A percentile compares a stretch with the other conserved stretches of the same genome.
These are phyloP conservation scores for Erebia epiphron DNA, from an alignment of 2,888 invertebrate species.

Conservation along the genomic window DNA sequence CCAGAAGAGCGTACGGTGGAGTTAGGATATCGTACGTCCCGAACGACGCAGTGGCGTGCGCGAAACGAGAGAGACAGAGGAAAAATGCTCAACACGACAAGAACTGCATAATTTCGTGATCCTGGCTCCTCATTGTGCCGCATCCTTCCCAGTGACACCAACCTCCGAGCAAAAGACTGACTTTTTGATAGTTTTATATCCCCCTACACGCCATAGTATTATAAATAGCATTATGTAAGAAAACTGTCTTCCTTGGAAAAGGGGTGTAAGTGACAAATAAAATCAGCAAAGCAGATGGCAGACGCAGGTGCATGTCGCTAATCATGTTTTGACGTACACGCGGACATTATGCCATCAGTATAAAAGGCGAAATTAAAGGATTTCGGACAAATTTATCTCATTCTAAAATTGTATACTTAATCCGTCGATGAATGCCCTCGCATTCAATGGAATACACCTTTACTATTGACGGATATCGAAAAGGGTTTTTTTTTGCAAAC, in stretches of 20 bases:
- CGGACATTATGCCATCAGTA: slow-evolving; percentile 49
- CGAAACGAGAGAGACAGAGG: slow-evolving; percentile 85
- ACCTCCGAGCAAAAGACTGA: slow-evolving; percentile 81
- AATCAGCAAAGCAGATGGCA: slow-evolving; percentile 32
- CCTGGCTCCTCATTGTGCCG: slow-evolving; percentile 56
- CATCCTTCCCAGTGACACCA: slow-evolving; percentile 65
- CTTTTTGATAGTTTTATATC: slow-evolving; percentile 66
- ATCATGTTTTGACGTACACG: slow-evolving; percentile 61
- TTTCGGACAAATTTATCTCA: slow-evolving; percentile 61
- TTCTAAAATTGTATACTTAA: slow-evolving; percentile 60
- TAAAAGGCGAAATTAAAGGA: slow-evolving; percentile 54
- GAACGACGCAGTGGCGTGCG: slow-evolving; percentile 94
- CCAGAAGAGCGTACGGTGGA: slow-evolving; percentile 92
- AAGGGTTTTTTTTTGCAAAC: slow-evolving; percentile 49
- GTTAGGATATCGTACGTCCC: slow-evolving; percentile 96
- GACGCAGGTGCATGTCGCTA: slow-evolving; percentile 46
- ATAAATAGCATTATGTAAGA: slow-evolving; percentile 48
- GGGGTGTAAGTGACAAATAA: slow-evolving; percentile 48
- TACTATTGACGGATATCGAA: slow-evolving; percentile 47
- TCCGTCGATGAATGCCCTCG: slow-evolving; percentile 57
- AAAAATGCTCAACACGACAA: slow-evolving; percentile 87
- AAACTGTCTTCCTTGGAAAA: slow-evolving; percentile 55
- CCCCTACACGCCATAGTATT: slow-evolving; percentile 72
- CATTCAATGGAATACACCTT: slow-evolving; percentile 60
- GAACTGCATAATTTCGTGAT: slow-evolving; percentile 95